Base-by-base conservation (phyloP, 2,113 vertebrate genomes). In the Prionailurus bengalensis region DNA sequence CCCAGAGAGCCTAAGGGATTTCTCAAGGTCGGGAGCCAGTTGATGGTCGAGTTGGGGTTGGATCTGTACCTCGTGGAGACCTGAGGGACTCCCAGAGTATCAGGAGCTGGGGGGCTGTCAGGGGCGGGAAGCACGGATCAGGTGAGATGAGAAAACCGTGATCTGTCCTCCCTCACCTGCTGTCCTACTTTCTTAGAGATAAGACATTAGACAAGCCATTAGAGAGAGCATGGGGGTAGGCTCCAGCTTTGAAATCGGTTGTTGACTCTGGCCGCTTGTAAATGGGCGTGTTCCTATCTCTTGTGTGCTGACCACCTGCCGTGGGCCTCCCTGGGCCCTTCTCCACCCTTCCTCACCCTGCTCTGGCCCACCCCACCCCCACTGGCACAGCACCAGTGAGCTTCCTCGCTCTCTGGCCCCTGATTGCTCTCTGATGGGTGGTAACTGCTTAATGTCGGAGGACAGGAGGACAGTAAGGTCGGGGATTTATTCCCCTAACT, bases 1-100 rank as follows among this genome's bases (percentile, higher is more conserved):
- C 45, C 90, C 92, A 76, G 94, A 74, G 29, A 76, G n/a, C 71
- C 76, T 61, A 11, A 92, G 68, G 71, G 55, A n/a, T 76, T 95
- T 83, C 71, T 80, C 71, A 87, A 88, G 73, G 92, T 91, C 58
- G 93, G 23, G 33, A 92, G n/a, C 21, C 61, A 36, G 51, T 1
- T 6, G 53, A 42, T 9, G 55, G 76, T 23, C 3, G 19, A 58
- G 61, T 6, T 53, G 89, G 61, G 55, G 70, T 70, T 36, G 83
- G 65, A n/a, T 65, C 51, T 48, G 27, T 51, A 15, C 63, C 55
- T 66, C 2, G 0, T 36, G 55, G 48, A 63, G 79, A 61, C 48
- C n/a, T 27, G 53, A 61, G n/a, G 83, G 83, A 45, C 27, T 7
- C 1, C 31, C 31, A 55, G 84, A 48, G 53, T 65, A 6, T 68